phyloP scores from a whole-genome alignment of 2,113 vertebrate genomes.

The Ageneiosus marmoratus region DNA sequence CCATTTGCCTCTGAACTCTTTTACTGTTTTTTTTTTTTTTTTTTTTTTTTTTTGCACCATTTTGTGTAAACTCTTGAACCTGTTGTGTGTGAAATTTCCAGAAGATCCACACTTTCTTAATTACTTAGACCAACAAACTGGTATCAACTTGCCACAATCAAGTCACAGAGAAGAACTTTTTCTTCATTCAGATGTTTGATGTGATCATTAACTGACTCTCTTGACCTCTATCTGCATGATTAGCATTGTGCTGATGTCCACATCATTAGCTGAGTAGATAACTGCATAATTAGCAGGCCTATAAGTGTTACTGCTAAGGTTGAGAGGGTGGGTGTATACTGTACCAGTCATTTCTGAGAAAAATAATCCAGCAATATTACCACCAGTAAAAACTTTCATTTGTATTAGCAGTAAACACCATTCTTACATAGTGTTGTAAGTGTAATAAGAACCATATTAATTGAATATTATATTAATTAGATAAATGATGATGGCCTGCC shows the following conservation, averaged over 20 bases:
- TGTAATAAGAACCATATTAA: background rate
- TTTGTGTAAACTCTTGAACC: background rate
- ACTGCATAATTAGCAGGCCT: background rate
- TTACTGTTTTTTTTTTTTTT: background rate
- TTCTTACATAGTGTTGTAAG: background rate
- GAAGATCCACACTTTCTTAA: background rate
- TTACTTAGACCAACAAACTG: background rate
- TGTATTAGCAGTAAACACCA: background rate
- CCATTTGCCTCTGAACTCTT: background rate
- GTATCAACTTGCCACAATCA: background rate
- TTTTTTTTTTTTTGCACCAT: background rate
- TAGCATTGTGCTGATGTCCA: background rate
- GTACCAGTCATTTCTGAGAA: background rate
- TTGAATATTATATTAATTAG: background rate
- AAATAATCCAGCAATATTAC: background rate
- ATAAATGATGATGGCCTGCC: conserved; percentile 3
- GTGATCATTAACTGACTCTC: background rate
- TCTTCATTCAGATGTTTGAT: background rate
- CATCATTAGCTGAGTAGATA: background rate
- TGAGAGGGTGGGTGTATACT: background rate
- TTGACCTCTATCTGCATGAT: background rate
- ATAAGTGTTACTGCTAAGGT: background rate
- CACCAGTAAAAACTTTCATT: too few species aligned
- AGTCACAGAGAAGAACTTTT: background rate
- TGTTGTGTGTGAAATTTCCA: background rate